These are phyloP conservation scores for Myiopsitta monachus DNA, from an alignment of 2,113 vertebrate species.

Conservation along the genomic window DNA sequence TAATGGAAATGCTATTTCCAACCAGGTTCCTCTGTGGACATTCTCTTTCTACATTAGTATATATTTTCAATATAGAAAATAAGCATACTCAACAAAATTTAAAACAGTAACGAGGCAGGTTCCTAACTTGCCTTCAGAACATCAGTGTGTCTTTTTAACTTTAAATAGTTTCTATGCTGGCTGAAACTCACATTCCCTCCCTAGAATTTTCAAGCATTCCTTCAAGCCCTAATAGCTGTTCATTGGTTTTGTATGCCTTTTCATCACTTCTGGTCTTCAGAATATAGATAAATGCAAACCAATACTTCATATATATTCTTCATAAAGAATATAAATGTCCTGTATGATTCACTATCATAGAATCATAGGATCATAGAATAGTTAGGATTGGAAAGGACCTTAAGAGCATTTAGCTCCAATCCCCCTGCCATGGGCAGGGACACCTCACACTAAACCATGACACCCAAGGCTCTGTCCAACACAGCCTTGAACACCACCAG, in stretches of 20 bases:
- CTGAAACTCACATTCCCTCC: not conserved
- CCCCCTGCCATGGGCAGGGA: too few relatives aligned
- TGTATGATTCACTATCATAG: not conserved
- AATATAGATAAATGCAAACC: not conserved
- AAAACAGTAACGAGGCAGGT: not conserved
- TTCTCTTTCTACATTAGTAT: not conserved
- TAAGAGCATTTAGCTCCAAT: too few relatives aligned
- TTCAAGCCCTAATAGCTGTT: not conserved
- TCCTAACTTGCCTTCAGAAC: not conserved
- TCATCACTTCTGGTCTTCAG: not conserved
- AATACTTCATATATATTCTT: not conserved
- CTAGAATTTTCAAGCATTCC: not conserved
- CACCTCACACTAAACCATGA: too few relatives aligned
- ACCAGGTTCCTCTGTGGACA: not conserved
- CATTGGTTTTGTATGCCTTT: rapidly evolving
- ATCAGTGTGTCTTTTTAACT: not conserved
- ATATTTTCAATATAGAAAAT: not conserved
- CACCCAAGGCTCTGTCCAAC: too few relatives aligned
- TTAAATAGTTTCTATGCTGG: not conserved
- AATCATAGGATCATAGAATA: too few relatives aligned
- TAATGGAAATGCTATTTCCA: not conserved
- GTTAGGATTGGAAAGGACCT: too few relatives aligned
- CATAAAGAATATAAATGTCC: not conserved
- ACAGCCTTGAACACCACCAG: too few relatives aligned
- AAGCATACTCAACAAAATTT: not conserved